phyloP scores from a whole-genome alignment of 92 coral and sea anemone genomes.

The Epizoanthus illoricatus region DNA sequence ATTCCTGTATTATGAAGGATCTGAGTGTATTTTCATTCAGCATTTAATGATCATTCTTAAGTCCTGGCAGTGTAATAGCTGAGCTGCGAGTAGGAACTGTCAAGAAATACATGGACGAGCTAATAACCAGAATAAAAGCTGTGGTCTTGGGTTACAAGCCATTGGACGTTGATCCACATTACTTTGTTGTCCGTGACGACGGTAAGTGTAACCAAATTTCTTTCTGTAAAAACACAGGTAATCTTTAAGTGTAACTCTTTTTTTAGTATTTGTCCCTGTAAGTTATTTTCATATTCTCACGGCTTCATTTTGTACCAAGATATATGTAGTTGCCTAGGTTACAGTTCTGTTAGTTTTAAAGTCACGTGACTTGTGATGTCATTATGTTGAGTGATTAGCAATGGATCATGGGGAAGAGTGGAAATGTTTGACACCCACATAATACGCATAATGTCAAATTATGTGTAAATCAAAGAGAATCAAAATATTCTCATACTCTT shows the following conservation, averaged over 20 bases:
- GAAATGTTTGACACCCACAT: too few species aligned
- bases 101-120: conserved; percentile 5
- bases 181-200: conserved; percentile 27
- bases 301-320: too few species aligned
- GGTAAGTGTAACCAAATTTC: neutral
- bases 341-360: too few species aligned
- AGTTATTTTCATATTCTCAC: too few species aligned
- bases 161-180: neutral
- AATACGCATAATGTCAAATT: too few species aligned
- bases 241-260: neutral
- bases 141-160: neutral
- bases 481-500: too few species aligned
- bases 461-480: too few species aligned
- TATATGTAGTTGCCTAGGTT: too few species aligned
- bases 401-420: too few species aligned
- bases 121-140: conserved; percentile 8
- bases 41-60: neutral
- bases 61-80: conserved; percentile 32
- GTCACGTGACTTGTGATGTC: too few species aligned
- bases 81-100: conserved; percentile 29
- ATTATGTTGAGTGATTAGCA: too few species aligned
- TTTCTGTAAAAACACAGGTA: neutral
- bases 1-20: neutral
- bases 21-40: neutral
- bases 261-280: neutral